phyloP scores from a whole-genome alignment of 2,888 invertebrate genomes.

The Andrena fulva region DNA sequence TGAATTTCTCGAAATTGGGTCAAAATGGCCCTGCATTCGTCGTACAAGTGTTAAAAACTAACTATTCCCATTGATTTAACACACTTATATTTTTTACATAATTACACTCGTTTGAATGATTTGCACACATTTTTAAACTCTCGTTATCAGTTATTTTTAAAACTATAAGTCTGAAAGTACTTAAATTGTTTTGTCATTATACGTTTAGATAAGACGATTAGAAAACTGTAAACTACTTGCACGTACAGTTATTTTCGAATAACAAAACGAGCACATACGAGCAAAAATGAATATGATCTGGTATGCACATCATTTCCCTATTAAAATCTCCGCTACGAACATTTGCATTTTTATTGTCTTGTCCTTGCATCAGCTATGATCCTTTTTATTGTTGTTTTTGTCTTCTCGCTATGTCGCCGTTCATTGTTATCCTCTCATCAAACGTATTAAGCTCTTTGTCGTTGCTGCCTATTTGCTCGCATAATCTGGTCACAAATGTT shows the following conservation, averaged over 20 bases:
- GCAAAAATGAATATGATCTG: background rate
- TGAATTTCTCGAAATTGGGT: too few relatives aligned
- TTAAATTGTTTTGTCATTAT: background rate
- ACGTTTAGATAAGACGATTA: background rate
- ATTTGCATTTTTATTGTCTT: conserved; percentile 5
- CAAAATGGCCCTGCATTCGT: too few relatives aligned
- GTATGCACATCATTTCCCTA: background rate
- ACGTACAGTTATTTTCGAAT: background rate
- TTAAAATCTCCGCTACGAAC: background rate
- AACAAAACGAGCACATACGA: background rate
- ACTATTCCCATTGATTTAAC: background rate
- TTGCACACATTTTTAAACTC: background rate
- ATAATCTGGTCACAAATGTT: background rate
- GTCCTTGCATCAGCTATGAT: background rate
- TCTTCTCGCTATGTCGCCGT: conserved; percentile 7
- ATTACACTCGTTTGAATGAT: background rate
- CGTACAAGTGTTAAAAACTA: background rate
- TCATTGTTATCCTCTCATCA: conserved; percentile 22
- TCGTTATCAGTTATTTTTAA: background rate
- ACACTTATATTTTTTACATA: background rate
- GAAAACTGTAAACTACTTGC: background rate
- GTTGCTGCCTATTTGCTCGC: background rate
- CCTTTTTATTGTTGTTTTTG: conserved; percentile 17
- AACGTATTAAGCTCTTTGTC: conserved; percentile 9
- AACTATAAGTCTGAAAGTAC: background rate